Evolutionary conservation across 2,113 vertebrate species (phyloP), one percentile per base, ranked within the genome.

Genomic region (Balaeniceps rex): DNA sequence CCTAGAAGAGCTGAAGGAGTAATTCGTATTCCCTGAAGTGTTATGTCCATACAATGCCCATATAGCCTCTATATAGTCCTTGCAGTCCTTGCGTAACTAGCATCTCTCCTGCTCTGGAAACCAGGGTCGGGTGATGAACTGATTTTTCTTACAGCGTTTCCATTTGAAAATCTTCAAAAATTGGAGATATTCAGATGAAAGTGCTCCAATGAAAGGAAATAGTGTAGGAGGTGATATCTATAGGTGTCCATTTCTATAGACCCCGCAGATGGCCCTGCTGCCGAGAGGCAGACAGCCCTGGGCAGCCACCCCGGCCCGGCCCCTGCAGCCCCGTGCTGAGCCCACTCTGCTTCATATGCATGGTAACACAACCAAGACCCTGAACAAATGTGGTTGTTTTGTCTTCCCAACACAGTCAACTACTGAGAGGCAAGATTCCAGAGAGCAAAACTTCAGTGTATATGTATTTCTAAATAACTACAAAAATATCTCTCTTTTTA

Each of bases 341-440:
- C 58, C 24, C 38, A 5, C 61, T 3, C 3, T 9, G 6, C 52
- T 11, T 51, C 14, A 4, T 6, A 12, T 2, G 23, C 11, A 6
- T 7, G 4, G 33, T 17, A 17, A 65, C 5, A 22, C 14, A 13
- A 40, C 58, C 33, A 6, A 11, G 24, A 46, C 18, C 51, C 40
- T 21, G 6, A 24, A 21, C 16, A 21, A 26, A 34, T 3, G 17
- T 9, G 7, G 52, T 10, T 58, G 44, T 68, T 54, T 40, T 9
- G 8, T 36, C 54, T 60, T 42, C 44, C 64, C 54, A 38, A 19
- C 26, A 22, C 25, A 42, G 14, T 3, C 22, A 42, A 7, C n/a
- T 19, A 31, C 36, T 46, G 46, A 23, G 18, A 34, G 15, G 15
- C 3, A 2, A 34, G 23, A 2, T 28, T 52, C 19, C 80, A 24